Evolutionary conservation across 2,797 vertebrate genomes (phyloP).

Genomic region (Basileuterus tristriatus): DNA sequence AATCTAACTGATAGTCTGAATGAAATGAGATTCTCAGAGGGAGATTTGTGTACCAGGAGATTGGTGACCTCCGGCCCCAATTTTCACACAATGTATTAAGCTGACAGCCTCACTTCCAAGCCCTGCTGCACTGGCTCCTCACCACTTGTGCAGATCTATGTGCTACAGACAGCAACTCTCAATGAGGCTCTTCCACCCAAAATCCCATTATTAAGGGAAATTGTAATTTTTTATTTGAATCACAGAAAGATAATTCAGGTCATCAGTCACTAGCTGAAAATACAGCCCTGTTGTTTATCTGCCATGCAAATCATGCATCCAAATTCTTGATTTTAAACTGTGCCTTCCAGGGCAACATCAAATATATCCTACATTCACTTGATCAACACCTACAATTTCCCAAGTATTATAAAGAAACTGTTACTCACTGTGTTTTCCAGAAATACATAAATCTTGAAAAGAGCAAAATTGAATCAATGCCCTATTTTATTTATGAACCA

Average conservation of each 20-base stretch:
- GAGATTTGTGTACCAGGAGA: slow-evolving; percentile 82
- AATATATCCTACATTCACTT: not conserved
- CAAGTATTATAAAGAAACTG: not conserved
- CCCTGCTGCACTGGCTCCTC: slow-evolving; percentile 62
- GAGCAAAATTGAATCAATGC: not conserved
- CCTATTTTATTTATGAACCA: not conserved
- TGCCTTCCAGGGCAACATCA: not conserved
- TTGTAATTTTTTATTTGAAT: slow-evolving; percentile 39
- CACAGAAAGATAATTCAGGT: not conserved
- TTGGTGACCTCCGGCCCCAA: slow-evolving; percentile 80
- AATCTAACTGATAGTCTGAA: slow-evolving; percentile 84
- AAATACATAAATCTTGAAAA: not conserved
- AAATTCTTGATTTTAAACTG: not conserved
- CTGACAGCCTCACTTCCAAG: slow-evolving; percentile 72
- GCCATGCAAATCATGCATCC: not conserved
- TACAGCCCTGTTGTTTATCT: not conserved
- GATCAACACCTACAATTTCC: not conserved
- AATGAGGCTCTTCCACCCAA: slow-evolving; percentile 39
- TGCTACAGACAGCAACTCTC: not conserved
- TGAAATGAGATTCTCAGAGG: slow-evolving; percentile 82
- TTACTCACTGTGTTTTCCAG: accelerated
- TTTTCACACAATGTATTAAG: slow-evolving; percentile 81
- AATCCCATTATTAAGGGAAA: slow-evolving; percentile 32
- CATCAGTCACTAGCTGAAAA: not conserved
- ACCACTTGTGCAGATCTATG: slow-evolving; percentile 17